phyloP scores from a whole-genome alignment of 92 coral and sea anemone genomes.

The Porites evermanni region DNA sequence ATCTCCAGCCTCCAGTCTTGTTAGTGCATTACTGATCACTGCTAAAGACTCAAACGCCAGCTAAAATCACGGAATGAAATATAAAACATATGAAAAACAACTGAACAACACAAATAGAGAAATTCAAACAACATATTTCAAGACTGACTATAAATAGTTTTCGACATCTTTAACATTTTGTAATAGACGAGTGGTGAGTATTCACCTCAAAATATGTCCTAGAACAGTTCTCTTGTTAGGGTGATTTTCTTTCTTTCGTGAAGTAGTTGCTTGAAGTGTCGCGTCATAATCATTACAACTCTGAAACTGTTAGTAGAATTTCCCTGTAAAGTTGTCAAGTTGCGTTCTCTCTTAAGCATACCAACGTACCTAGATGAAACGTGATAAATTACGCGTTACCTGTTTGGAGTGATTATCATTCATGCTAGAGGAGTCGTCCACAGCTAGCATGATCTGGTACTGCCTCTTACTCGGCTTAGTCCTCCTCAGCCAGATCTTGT shows the following conservation, averaged over 20 bases:
- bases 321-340: not conserved
- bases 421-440: slow-evolving; percentile 99
- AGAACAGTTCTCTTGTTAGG: not conserved
- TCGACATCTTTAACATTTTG: too few relatives aligned
- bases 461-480: slow-evolving; percentile 96
- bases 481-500: slow-evolving; percentile 97
- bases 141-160: not conserved
- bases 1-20: slow-evolving; percentile 96
- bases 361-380: not conserved
- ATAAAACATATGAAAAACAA: not conserved
- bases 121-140: not conserved
- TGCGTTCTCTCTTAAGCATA: not conserved
- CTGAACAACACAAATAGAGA: not conserved
- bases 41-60: slow-evolving; percentile 97
- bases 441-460: slow-evolving; percentile 96
- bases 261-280: not conserved
- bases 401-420: slow-evolving; percentile 91
- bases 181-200: too few relatives aligned
- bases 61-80: slow-evolving; percentile 39
- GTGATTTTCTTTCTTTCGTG: not conserved
- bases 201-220: too few relatives aligned
- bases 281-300: too few relatives aligned
- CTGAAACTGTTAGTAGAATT: too few relatives aligned
- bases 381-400: not conserved
- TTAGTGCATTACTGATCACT: slow-evolving; percentile 92